Evolutionary conservation across 1,140 invertebrate species (phyloP).

Genomic region (Sminthurides bifidus): DNA sequence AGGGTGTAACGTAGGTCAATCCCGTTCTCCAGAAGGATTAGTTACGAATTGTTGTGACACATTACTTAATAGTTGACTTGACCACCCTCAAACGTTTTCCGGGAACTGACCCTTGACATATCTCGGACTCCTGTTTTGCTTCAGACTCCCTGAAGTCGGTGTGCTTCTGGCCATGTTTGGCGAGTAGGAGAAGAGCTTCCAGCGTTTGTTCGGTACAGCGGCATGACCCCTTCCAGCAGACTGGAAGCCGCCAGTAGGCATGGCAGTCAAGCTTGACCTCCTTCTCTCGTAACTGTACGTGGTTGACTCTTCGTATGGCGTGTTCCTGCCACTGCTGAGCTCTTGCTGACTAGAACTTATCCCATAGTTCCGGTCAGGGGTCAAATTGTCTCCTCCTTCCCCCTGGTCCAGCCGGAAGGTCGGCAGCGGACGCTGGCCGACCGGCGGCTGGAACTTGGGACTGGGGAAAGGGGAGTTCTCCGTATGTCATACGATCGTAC

Average conservation of each 20-base stretch:
- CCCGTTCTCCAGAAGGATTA: too few species aligned
- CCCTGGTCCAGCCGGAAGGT: neutral
- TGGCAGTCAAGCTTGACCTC: constrained; percentile 25
- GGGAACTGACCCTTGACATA: constrained; percentile 23
- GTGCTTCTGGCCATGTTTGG: constrained; percentile 9
- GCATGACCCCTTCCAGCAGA: neutral
- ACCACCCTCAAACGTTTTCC: constrained; percentile 22
- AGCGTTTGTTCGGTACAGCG: constrained; percentile 15
- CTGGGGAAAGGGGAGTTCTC: constrained; percentile 25
- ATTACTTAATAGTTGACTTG: too few species aligned
- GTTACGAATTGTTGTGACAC: too few species aligned
- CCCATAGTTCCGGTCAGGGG: neutral
- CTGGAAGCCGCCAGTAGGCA: neutral
- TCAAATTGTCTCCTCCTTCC: neutral
- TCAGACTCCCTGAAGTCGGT: constrained; percentile 8
- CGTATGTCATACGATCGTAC: constrained; percentile 69
- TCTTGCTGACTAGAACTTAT: constrained; percentile 6
- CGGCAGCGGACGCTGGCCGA: neutral
- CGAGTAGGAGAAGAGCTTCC: constrained; percentile 28
- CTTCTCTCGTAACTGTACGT: constrained; percentile 12
- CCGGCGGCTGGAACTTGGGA: constrained; percentile 5
- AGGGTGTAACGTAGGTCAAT: too few species aligned
- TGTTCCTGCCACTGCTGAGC: neutral
- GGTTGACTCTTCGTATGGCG: too few species aligned
- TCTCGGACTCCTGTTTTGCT: neutral